Evolutionary conservation across 2,888 invertebrate genomes (phyloP), one percentile per base, ranked within the genome.

Genomic region (Drosophila neutralis): DNA sequence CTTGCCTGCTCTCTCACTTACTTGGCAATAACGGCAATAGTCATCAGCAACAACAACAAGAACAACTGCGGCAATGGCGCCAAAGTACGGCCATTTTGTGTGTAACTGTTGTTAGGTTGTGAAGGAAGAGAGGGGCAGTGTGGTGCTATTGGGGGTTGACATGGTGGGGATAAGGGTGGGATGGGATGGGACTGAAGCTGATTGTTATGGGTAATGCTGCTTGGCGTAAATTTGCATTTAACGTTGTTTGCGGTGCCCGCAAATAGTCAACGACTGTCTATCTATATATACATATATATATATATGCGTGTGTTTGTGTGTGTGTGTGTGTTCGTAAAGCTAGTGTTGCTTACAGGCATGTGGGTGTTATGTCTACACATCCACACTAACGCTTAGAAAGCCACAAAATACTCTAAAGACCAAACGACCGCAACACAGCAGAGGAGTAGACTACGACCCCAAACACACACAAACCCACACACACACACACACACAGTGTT

Each of bases 221-320:
- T 77, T 80, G 83, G 75, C 76, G 85, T 89, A 90, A 90, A 87
- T 87, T 87, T 87, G 85, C 87, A 90, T 87, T 90, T 90, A 90
- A 90, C 89, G 89, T 87, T 90, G 87, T 89, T 90, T 90, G 90
- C 80, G 87, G 89, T 90, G 68, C 81, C 90, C 88, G 73, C 90
- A 89, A 85, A 86, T 89, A 79, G 87, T 80, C 80, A 57, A 82
- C 70, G 76, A 71, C 82, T 78, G 54, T 66, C 69, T 54, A 53
- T 73, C 31, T 56, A 15, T 49, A 7, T 31, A n/a, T 40, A n/a
- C 42, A 42, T 58, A n/a, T 33, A 24, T 38, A 33, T 66, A 24
- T 60, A n/a, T 62, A 18, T 48, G 8, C 56, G 8, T 59, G 5
- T 27, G 15, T 57, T 2, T 33, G 35, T 29, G 31, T 59, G 49